phyloP scores from a whole-genome alignment of 1,140 invertebrate species.

The Temnothorax longispinosus region DNA sequence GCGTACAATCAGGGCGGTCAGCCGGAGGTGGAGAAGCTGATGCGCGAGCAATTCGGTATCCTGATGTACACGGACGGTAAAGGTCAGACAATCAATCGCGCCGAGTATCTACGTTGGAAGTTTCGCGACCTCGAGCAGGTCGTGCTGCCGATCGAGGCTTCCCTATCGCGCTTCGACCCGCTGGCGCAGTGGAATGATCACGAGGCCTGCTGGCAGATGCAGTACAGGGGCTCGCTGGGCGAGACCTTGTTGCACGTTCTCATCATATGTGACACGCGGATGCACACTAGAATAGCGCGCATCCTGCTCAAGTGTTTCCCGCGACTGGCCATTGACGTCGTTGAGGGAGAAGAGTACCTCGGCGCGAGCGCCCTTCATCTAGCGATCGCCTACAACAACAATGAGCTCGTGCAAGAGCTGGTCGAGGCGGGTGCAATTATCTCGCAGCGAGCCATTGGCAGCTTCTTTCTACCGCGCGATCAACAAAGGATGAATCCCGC shows the following conservation, averaged over 20 bases:
- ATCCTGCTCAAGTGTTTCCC: constrained; percentile 97
- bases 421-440: constrained; percentile 96
- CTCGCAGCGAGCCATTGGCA: constrained; percentile 96
- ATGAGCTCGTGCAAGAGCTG: constrained; percentile 97
- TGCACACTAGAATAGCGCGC: constrained; percentile 94
- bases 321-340: constrained; percentile 95
- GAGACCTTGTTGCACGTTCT: constrained; percentile 97
- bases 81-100: constrained; percentile 94
- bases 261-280: constrained; percentile 97
- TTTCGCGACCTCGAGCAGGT: constrained; percentile 94
- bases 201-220: constrained; percentile 98
- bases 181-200: constrained; percentile 95
- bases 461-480: constrained; percentile 96
- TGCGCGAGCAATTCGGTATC: constrained; percentile 94
- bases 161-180: constrained; percentile 92
- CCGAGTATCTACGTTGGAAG: constrained; percentile 97
- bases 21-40: constrained; percentile 93
- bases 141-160: constrained; percentile 93
- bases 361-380: constrained; percentile 98
- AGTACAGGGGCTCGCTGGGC: constrained; percentile 96
- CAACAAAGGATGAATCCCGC: constrained; percentile 92
- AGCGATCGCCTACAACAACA: constrained; percentile 98
- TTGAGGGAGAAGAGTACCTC: constrained; percentile 98
- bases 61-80: constrained; percentile 96
- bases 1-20: constrained; percentile 94